Evolutionary conservation across 2,797 vertebrate species (phyloP).

Genomic region (Lepus oiostolus): DNA sequence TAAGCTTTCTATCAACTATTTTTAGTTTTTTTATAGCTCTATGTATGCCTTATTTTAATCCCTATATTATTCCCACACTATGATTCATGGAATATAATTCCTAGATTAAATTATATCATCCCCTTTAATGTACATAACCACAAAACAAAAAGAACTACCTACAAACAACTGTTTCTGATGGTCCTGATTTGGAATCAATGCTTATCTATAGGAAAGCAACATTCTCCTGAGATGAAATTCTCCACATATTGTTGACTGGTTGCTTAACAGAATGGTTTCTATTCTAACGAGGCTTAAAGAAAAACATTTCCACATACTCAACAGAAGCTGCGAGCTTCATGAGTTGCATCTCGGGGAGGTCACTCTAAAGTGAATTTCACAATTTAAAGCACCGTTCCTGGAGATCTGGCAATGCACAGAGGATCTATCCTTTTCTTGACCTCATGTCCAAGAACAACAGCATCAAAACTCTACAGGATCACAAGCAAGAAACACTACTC

Average conservation of each 20-base stretch:
- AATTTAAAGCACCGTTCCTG: constrained; percentile 56
- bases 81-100: not conserved
- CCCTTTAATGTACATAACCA: constrained; percentile 43
- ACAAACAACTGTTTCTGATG: not conserved
- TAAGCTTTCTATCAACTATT: not conserved
- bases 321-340: not conserved
- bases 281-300: constrained; percentile 8
- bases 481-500: constrained; percentile 48
- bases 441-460: constrained; percentile 34
- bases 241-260: not conserved
- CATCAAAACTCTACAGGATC: constrained; percentile 36
- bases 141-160: not conserved
- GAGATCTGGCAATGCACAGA: constrained; percentile 43
- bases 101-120: not conserved
- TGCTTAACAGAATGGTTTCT: not conserved
- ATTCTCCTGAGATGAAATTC: not conserved
- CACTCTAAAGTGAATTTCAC: not conserved
- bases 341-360: not conserved
- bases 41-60: not conserved
- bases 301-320: constrained; percentile 1
- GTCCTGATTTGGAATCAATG: not conserved
- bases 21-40: constrained; percentile 33
- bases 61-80: not conserved
- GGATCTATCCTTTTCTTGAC: constrained; percentile 45
- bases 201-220: constrained; percentile 13